Conservation (phyloP, 2,888 invertebrate species). For the Agrilus mali region DNA sequence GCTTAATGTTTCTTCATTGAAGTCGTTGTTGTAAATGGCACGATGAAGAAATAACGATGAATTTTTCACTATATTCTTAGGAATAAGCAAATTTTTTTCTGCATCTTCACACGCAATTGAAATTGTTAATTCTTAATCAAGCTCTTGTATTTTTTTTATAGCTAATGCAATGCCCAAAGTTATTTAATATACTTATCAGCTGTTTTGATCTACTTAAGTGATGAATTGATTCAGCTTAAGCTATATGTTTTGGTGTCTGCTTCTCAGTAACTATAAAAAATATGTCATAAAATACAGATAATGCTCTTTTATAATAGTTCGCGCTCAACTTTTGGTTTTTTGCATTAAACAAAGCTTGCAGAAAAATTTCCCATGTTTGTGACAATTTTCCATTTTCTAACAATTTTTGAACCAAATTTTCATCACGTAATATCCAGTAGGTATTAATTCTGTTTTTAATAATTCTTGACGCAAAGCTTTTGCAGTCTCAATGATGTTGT, state of each 20-base stretch:
- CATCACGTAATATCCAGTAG: slow-evolving; percentile 12
- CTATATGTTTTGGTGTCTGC: slow-evolving; percentile 10
- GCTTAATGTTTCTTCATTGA: slow-evolving; percentile 7
- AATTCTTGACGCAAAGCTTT: slow-evolving; percentile 13
- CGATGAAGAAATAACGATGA: slow-evolving; percentile 5
- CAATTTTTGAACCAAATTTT: slow-evolving; percentile 12
- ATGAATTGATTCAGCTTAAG: slow-evolving; percentile 10
- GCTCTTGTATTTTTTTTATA: slow-evolving; percentile 8
- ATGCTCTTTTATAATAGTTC: slow-evolving; percentile 12
- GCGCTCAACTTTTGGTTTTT: slow-evolving; percentile 12
- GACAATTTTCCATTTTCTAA: slow-evolving; percentile 9
- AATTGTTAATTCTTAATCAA: slow-evolving; percentile 6
- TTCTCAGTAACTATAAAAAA: slow-evolving; percentile 11
- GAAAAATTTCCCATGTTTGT: slow-evolving; percentile 13
- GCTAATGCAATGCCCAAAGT: slow-evolving; percentile 8
- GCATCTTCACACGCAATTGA: slow-evolving; percentile 4
- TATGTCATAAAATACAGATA: slow-evolving; percentile 13
- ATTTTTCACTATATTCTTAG: slow-evolving; percentile 5
- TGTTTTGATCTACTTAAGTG: slow-evolving; percentile 10
- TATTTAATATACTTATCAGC: slow-evolving; percentile 8
- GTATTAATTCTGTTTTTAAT: slow-evolving; percentile 13
- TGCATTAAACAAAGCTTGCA: slow-evolving; percentile 11
- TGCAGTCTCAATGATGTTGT: slow-evolving; percentile 8
- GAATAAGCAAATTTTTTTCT: slow-evolving; percentile 3
- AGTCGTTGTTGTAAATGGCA: slow-evolving; percentile 5